Conservation (phyloP, 2,113 vertebrate genomes). For the Oreochromis aureus region DNA sequence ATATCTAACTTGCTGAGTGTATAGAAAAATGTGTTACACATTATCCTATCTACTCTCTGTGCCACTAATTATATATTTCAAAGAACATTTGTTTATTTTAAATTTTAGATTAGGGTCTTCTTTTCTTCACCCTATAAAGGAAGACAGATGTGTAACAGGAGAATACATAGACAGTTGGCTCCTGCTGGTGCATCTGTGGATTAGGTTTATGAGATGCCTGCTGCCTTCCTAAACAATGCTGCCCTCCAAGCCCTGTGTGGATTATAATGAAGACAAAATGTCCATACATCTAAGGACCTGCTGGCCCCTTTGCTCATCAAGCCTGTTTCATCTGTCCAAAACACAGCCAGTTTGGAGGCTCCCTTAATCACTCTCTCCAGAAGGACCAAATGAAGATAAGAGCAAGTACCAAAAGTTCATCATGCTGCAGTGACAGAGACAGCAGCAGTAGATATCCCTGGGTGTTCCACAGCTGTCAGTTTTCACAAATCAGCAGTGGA, state of each 20-base stretch:
- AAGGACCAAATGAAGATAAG: conserved; percentile 5
- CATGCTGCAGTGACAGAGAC: not conserved
- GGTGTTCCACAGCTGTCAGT: not conserved
- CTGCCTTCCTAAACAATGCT: conserved; percentile 50
- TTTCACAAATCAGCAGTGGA: not conserved
- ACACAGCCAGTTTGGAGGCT: conserved; percentile 1
- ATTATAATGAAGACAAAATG: conserved; percentile 67
- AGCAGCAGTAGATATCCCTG: not conserved
- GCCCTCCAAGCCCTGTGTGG: conserved; percentile 22
- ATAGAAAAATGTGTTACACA: conserved; percentile 5
- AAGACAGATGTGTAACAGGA: conserved; percentile 2
- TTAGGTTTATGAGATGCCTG: conserved; percentile 33
- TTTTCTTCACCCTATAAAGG: not conserved
- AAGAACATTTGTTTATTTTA: conserved; percentile 12
- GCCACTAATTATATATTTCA: conserved; percentile 7
- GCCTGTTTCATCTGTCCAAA: not conserved
- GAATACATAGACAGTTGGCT: conserved; percentile 5
- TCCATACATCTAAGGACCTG: conserved; percentile 14
- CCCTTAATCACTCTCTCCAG: conserved; percentile 40
- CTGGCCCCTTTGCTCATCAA: conserved; percentile 26
- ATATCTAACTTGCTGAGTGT: not conserved
- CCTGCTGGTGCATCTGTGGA: conserved; percentile 24
- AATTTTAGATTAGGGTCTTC: conserved; percentile 14
- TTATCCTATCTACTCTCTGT: not conserved
- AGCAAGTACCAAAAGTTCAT: not conserved